These are phyloP conservation scores for Cheirogaleus medius DNA, from an alignment of 2,113 vertebrate genomes.

Conservation along the genomic window DNA sequence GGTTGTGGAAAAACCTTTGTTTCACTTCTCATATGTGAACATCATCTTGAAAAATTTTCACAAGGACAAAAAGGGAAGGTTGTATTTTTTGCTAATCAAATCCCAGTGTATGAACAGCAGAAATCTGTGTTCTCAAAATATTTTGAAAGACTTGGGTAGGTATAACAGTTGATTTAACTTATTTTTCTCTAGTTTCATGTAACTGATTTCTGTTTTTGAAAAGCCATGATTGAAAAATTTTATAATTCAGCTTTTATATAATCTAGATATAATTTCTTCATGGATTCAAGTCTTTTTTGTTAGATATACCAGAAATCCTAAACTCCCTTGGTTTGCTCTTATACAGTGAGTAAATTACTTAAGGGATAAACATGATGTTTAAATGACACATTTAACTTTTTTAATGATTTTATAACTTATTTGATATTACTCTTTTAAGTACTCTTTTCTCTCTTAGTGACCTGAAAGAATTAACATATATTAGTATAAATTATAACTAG, in stretches of 20 bases:
- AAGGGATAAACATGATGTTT: background rate
- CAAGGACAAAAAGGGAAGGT: slow-evolving; percentile 80
- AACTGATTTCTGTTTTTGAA: background rate
- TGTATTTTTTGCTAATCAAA: slow-evolving; percentile 85
- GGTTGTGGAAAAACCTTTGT: slow-evolving; percentile 90
- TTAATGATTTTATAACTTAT: slow-evolving; percentile 33
- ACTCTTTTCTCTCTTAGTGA: background rate
- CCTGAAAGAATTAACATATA: background rate
- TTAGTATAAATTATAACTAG: background rate
- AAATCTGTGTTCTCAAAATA: slow-evolving; percentile 81
- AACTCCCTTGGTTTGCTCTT: background rate
- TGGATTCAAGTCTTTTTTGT: background rate
- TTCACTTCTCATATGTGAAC: slow-evolving; percentile 86
- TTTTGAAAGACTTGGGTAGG: slow-evolving; percentile 84
- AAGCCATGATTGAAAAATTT: background rate
- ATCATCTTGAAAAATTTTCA: slow-evolving; percentile 82
- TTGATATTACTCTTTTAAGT: background rate
- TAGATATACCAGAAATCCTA: background rate
- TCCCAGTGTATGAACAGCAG: slow-evolving; percentile 90
- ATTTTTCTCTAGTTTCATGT: background rate
- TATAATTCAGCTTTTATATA: background rate
- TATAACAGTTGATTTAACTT: background rate
- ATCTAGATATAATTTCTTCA: background rate
- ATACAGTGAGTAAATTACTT: background rate
- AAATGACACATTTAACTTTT: background rate